phyloP scores from a whole-genome alignment of 2,888 invertebrate species.

The Heliconius charithonia region DNA sequence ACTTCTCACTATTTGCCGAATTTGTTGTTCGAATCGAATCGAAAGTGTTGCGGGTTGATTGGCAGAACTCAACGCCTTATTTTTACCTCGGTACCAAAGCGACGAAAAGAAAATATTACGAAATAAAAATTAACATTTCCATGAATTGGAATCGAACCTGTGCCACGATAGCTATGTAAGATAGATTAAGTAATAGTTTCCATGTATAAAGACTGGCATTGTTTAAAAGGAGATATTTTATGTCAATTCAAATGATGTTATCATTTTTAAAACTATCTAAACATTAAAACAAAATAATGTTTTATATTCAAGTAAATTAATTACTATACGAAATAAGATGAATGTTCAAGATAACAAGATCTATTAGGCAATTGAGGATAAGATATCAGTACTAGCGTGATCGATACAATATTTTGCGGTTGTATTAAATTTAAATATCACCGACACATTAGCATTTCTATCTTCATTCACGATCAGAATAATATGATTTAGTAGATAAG shows the following conservation, averaged over 20 bases:
- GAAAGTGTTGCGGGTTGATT: no score
- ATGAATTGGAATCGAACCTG: no score
- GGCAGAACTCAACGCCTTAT: no score
- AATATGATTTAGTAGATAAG: slow-evolving; percentile 11
- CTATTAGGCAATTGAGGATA: slow-evolving; percentile 18
- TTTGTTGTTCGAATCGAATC: no score
- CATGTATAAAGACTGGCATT: slow-evolving; percentile 41
- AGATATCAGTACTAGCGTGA: slow-evolving; percentile 25
- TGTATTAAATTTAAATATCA: slow-evolving; percentile 24
- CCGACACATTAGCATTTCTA: slow-evolving; percentile 30
- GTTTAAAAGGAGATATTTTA: slow-evolving; percentile 30
- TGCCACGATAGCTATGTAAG: no score
- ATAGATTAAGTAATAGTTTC: slow-evolving; percentile 47
- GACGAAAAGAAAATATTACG: no score
- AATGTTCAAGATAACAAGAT: slow-evolving; percentile 16
- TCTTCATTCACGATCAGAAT: slow-evolving; percentile 17
- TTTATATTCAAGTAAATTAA: slow-evolving; percentile 2
- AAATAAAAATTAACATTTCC: no score
- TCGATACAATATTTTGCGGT: slow-evolving; percentile 31
- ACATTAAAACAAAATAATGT: not conserved
- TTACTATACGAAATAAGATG: slow-evolving; percentile 11
- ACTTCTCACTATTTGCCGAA: no score
- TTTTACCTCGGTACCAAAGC: no score
- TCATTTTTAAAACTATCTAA: not conserved
- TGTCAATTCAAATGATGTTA: slow-evolving; percentile 18